phyloP scores from a whole-genome alignment of 2,888 invertebrate species.

The Invenusta paracnida region DNA sequence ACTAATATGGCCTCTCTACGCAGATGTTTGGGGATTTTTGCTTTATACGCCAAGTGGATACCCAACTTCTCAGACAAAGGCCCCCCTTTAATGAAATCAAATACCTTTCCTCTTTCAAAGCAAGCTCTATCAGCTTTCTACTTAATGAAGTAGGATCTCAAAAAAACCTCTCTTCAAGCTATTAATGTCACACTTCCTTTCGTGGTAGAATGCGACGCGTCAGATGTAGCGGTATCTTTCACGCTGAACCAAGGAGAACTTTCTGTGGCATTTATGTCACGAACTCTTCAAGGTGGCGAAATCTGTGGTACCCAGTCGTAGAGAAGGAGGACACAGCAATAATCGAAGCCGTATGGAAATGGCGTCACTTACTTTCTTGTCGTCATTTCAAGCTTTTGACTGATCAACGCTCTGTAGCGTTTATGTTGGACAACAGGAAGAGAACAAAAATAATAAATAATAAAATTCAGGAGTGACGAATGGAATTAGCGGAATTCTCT shows the following conservation, averaged over 20 bases:
- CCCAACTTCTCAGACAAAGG: not conserved
- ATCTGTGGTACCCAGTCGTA: not conserved
- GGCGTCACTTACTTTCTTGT: not conserved
- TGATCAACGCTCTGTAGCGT: not conserved
- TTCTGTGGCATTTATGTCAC: too few relatives aligned
- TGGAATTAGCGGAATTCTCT: not conserved
- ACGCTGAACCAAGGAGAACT: not conserved
- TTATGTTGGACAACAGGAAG: not conserved
- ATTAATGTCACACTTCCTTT: not conserved
- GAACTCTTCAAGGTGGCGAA: not conserved
- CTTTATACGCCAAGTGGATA: not conserved
- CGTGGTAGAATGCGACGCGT: not conserved
- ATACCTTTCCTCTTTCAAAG: not conserved
- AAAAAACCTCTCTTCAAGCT: not conserved
- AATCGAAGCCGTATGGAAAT: not conserved
- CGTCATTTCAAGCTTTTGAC: not conserved
- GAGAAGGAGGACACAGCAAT: not conserved
- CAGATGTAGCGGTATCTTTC: not conserved
- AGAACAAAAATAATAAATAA: not conserved
- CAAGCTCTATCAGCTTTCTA: not conserved
- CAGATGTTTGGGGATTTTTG: too few relatives aligned
- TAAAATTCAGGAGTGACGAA: not conserved
- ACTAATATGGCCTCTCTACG: too few relatives aligned
- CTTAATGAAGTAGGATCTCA: not conserved
- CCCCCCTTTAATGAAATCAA: not conserved